Conservation (phyloP, 2,888 invertebrate genomes). For the Morpho achilles region DNA sequence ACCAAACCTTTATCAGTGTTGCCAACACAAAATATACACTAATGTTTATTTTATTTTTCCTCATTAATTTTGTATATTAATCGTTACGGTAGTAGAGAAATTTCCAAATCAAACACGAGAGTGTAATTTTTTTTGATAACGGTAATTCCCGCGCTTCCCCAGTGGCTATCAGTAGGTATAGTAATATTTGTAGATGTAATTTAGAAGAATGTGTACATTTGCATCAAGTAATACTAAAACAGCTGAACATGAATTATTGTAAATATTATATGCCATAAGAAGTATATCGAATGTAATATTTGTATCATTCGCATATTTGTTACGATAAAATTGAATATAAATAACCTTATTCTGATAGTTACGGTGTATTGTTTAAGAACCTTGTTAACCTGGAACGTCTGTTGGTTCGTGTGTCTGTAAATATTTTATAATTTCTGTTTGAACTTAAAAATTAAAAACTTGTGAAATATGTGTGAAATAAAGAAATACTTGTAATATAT, state of each 20-base stretch:
- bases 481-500: constrained; percentile 73
- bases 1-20: no score
- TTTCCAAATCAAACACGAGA: no score
- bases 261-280: constrained; percentile 12
- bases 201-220: constrained; percentile 15
- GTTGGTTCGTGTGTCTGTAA: constrained; percentile 73
- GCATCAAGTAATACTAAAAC: constrained; percentile 13
- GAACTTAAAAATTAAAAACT: constrained; percentile 58
- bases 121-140: no score
- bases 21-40: no score
- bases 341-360: constrained; percentile 26
- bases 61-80: no score
- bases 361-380: constrained; percentile 43
- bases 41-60: no score
- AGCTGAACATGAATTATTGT: constrained; percentile 13
- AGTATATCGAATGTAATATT: constrained; percentile 17
- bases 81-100: no score
- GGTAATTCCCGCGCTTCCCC: no score
- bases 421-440: constrained; percentile 66
- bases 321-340: constrained; percentile 27
- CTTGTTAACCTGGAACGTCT: constrained; percentile 66
- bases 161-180: constrained; percentile 4
- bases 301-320: constrained; percentile 14
- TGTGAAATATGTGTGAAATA: constrained; percentile 77
- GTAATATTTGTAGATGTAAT: constrained; percentile 8